Base-by-base conservation (phyloP, 2,888 invertebrate species). In the Abscondita cerata region DNA sequence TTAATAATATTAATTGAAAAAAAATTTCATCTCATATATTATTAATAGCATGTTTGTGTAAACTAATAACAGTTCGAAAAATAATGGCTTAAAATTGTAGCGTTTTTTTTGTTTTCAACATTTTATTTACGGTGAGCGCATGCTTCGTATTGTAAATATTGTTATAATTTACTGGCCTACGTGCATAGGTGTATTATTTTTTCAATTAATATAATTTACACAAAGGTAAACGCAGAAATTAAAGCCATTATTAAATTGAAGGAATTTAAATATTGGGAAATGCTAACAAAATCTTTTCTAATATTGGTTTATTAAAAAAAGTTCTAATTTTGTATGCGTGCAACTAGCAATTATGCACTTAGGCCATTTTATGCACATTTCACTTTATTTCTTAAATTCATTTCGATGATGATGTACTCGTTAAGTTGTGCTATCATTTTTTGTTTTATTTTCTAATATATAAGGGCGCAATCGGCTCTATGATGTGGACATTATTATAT, bases 101-200 rank as follows among this genome's bases (percentile, higher is more conserved):
- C 34, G 40, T 55, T 64, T 57, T 19, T 44, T 41, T 31, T 44
- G 59, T 62, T 55, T 59, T 44, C 57, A 60, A 50, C 15, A 19
- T 63, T 54, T 52, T 20, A 31, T 44, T 60, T 60, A 50, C 52
- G 53, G 56, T 64, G 60, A 53, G 40, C 60, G 64, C 55, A 56
- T 33, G 64, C 64, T 64, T 64, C 64, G 53, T 57, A 48, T 63
- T 60, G 64, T 64, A 60, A 41, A 63, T 63, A 63, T 46, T 55
- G 40, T 47, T 40, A 52, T 41, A 53, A 18, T 57, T 59, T 62
- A 12, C 19, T 33, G 62, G 53, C 53, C 58, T 58, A 50, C 19
- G 53, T 62, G 62, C 58, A 62, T 50, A 56, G 15, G 16, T 13
- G n/a, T n/a, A n/a, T n/a, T n/a, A n/a, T 25, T 25, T 25, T 25